These are phyloP conservation scores for Delphinapterus leucas DNA, from an alignment of 2,113 vertebrate species.

Conservation along the genomic window DNA sequence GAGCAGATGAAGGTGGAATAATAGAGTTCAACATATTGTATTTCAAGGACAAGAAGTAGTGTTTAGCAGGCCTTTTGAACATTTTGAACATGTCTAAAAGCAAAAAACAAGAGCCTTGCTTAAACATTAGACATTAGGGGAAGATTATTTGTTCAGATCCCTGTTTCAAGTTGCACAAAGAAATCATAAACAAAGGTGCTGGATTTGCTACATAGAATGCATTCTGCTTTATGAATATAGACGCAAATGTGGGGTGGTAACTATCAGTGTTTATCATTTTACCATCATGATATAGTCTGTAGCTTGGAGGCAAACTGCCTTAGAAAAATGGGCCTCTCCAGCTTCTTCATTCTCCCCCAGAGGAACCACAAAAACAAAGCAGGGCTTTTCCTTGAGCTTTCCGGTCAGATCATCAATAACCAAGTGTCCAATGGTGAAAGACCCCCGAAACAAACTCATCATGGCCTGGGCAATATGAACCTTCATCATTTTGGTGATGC, in stretches of 20 bases:
- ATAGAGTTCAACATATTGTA: constrained; percentile 70
- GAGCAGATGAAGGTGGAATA: constrained; percentile 70
- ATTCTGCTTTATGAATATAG: constrained; percentile 67
- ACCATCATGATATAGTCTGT: constrained; percentile 66
- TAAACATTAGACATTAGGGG: constrained; percentile 76
- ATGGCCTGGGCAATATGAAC: constrained; percentile 55
- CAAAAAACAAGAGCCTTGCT: constrained; percentile 61
- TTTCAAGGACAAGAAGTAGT: constrained; percentile 73
- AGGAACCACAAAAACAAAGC: constrained; percentile 55
- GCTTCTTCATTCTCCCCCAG: constrained; percentile 39
- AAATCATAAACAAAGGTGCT: constrained; percentile 67
- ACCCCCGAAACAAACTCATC: constrained; percentile 69
- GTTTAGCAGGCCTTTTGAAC: constrained; percentile 64
- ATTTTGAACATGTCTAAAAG: constrained; percentile 66
- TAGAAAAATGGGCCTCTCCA: constrained; percentile 45
- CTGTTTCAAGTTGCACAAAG: constrained; percentile 61
- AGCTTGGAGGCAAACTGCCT: constrained; percentile 69
- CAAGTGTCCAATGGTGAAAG: constrained; percentile 36
- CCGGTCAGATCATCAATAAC: constrained; percentile 73
- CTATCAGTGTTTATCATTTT: constrained; percentile 67
- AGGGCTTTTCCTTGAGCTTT: constrained; percentile 64
- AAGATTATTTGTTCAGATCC: constrained; percentile 61
- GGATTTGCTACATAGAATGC: constrained; percentile 52
- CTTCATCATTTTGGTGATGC: constrained; percentile 46
- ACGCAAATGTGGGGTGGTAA: constrained; percentile 60